These are phyloP conservation scores for Phalacrocorax aristotelis DNA, from an alignment of 2,113 vertebrate species.

Conservation along the genomic window DNA sequence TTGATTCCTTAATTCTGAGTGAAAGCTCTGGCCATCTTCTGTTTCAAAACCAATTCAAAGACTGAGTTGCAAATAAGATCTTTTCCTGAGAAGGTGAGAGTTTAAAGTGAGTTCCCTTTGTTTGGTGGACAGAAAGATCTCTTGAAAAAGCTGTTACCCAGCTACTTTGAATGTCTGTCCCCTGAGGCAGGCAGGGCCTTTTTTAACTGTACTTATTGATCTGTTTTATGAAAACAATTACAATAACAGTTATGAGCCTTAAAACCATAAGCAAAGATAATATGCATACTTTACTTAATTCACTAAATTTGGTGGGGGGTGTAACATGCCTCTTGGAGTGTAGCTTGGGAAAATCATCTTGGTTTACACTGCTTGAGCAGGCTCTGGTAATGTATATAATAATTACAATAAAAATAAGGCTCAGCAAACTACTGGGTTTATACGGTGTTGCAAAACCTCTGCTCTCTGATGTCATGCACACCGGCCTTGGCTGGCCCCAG, in stretches of 20 bases:
- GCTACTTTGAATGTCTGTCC: background rate
- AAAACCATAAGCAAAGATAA: constrained; percentile 26
- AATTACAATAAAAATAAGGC: background rate
- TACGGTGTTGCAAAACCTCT: background rate
- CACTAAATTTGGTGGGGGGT: background rate
- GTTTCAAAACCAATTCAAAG: background rate
- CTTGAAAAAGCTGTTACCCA: background rate
- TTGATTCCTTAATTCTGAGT: background rate
- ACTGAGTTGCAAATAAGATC: background rate
- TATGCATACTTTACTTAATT: background rate
- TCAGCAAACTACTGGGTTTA: background rate
- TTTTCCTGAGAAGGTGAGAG: background rate
- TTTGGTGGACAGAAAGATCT: background rate
- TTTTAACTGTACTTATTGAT: constrained; percentile 30
- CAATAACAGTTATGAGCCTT: background rate
- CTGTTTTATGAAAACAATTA: constrained; percentile 38
- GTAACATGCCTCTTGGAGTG: background rate
- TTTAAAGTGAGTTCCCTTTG: background rate
- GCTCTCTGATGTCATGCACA: background rate
- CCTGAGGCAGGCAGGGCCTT: background rate
- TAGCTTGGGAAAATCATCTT: background rate
- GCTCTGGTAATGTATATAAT: background rate
- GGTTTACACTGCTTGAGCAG: background rate
- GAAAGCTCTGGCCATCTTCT: background rate
- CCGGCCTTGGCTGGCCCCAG: background rate